phyloP scores from a whole-genome alignment of 2,888 invertebrate species.

The Polydrusus pterygomalis region DNA sequence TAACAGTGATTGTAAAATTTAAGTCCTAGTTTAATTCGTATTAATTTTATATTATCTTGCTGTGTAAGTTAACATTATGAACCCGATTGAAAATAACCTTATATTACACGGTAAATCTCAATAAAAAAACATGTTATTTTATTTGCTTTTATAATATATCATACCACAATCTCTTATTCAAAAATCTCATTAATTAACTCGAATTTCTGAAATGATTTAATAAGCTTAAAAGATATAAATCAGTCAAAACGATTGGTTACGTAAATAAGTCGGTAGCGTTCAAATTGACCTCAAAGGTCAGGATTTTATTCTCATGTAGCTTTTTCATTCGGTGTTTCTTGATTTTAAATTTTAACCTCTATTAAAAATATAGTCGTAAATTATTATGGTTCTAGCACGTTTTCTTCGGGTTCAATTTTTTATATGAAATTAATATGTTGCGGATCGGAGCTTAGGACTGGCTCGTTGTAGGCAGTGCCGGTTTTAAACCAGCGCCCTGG shows the following conservation, averaged over 20 bases:
- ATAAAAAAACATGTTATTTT: neutral
- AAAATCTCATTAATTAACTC: slow-evolving; percentile 42
- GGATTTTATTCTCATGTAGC: slow-evolving; percentile 17
- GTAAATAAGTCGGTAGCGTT: slow-evolving; percentile 49
- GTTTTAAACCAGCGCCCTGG: too few species aligned
- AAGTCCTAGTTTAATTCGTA: too few species aligned
- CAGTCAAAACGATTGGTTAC: slow-evolving; percentile 56
- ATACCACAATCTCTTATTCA: slow-evolving; percentile 21
- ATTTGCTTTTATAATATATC: slow-evolving; percentile 1
- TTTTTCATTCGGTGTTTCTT: slow-evolving; percentile 14
- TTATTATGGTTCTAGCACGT: neutral
- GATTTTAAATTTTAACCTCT: neutral
- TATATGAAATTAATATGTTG: too few species aligned
- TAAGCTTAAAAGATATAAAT: slow-evolving; percentile 53
- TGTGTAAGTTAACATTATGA: too few species aligned
- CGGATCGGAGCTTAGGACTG: too few species aligned
- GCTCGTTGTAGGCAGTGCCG: too few species aligned
- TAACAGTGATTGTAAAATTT: too few species aligned
- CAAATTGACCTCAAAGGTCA: slow-evolving; percentile 45
- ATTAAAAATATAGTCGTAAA: slow-evolving; percentile 10
- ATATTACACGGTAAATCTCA: neutral
- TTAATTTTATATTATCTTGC: too few species aligned
- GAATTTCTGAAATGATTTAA: slow-evolving; percentile 38
- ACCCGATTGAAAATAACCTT: too few species aligned
- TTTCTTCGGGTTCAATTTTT: too few species aligned